Evolutionary conservation across 2,113 vertebrate species (phyloP), one percentile per base, ranked within the genome.

Genomic region (Passer montanus): DNA sequence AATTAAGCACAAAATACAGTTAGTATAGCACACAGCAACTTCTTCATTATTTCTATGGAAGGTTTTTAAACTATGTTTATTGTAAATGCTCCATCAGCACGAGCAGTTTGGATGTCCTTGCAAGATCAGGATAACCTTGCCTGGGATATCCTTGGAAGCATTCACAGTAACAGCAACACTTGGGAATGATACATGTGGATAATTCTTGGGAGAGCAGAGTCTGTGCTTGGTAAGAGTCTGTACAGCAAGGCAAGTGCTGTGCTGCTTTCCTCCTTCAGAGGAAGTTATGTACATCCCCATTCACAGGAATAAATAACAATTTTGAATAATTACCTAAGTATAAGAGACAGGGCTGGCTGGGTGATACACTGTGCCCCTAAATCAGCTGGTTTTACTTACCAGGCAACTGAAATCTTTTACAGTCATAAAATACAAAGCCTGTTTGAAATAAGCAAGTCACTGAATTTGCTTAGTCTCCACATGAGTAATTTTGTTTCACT

Each of bases 401-500:
- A 70, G 49, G 58, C 64, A 89, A 73, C 72, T 84, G 69, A 84
- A 91, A 78, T 87, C 26, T 87, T 75, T 56, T 41, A 56, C 10
- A 60, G 77, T 35, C 81, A 43, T 81, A 53, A 87, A 94, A 93
- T 69, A 84, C 66, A 95, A 87, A 81, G 23, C 49, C 26, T 30
- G 47, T 60, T 89, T 73, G 84, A 93, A 86, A 81, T 94, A 74
- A 84, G n/a, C 39, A 70, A 93, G 83, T 81, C n/a, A 30, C 62
- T 78, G 84, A 58, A 94, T 93, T 89, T 87, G 6, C 79, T 92
- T 77, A 47, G 79, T 62, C 86, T 96, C 86, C 84, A 78, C 76
- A 84, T 87, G 84, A 89, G 56, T 81, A 74, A 93, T 94, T 95
- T 89, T 76, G 58, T 94, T 93, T 94, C 87, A 69, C 26, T 82